Conservation (phyloP, 2,888 invertebrate genomes). For the Caenorhabditis doughertyi region DNA sequence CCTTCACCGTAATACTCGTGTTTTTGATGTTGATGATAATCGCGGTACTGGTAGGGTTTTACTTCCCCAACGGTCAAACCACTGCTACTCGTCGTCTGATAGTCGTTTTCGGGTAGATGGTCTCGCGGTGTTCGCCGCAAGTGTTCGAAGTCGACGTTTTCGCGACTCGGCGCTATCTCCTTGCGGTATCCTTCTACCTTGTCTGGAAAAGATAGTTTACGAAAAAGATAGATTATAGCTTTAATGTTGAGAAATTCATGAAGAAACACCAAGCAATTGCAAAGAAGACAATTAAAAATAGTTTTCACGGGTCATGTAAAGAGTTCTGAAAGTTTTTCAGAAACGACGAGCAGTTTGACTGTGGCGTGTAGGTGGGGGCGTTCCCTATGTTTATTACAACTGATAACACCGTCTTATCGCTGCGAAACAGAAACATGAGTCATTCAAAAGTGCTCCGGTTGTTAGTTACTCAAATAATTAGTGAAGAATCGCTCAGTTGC, state of each 20-base stretch:
- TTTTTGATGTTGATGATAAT: constrained; percentile 65
- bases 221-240: neutral
- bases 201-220: constrained; percentile 57
- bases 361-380: constrained; percentile 35
- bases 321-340: neutral
- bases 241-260: neutral
- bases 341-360: neutral
- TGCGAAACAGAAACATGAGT: constrained; percentile 38
- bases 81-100: constrained; percentile 39
- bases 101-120: constrained; percentile 34
- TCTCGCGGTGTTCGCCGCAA: constrained; percentile 53
- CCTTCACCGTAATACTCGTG: constrained; percentile 53
- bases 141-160: constrained; percentile 71
- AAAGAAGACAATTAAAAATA: no score
- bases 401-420: constrained; percentile 58
- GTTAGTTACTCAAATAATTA: constrained; percentile 48
- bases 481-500: constrained; percentile 1
- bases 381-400: constrained; percentile 52
- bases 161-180: constrained; percentile 70
- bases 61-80: constrained; percentile 24
- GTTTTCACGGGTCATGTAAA: neutral
- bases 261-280: neutral
- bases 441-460: constrained; percentile 25
- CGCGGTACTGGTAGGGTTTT: constrained; percentile 61
- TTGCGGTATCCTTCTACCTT: constrained; percentile 69